Percentiles rank a stretch among this genome's conserved stretches.
phyloP scores from a whole-genome alignment of 2,113 vertebrate species.

The Paramormyrops kingsleyae region DNA sequence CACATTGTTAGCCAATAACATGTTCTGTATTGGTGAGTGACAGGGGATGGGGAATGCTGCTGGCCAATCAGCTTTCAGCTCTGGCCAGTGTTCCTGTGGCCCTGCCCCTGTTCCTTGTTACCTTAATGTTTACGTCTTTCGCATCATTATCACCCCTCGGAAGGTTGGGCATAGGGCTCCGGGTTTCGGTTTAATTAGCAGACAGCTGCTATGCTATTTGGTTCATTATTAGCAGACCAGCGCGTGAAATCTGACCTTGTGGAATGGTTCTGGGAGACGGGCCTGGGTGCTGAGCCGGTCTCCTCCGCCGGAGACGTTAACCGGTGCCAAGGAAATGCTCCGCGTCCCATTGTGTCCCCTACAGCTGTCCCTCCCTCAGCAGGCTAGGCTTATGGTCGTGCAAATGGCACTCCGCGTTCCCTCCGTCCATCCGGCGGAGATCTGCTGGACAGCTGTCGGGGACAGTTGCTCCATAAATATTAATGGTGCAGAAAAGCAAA shows the following conservation, averaged over 20 bases:
- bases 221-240: conserved; percentile 64
- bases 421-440: background rate
- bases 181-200: conserved; percentile 51
- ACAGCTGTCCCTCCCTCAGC: background rate
- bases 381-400: background rate
- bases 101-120: background rate
- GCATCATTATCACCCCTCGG: background rate
- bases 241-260: conserved; percentile 66
- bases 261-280: conserved; percentile 45
- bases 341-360: background rate
- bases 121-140: background rate
- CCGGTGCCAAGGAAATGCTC: background rate
- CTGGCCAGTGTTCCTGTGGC: background rate
- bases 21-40: background rate
- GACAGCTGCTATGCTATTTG: conserved; percentile 65
- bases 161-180: background rate
- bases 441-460: background rate
- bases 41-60: background rate
- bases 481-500: background rate
- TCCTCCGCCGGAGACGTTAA: background rate
- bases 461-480: background rate
- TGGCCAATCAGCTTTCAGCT: background rate
- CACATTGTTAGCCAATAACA: background rate
- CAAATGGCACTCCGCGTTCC: background rate
- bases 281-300: conserved; percentile 6